Percentiles rank a stretch among this genome's conserved stretches.
Conservation (phyloP, 1,140 invertebrate genomes). For the Argopecten irradians region DNA sequence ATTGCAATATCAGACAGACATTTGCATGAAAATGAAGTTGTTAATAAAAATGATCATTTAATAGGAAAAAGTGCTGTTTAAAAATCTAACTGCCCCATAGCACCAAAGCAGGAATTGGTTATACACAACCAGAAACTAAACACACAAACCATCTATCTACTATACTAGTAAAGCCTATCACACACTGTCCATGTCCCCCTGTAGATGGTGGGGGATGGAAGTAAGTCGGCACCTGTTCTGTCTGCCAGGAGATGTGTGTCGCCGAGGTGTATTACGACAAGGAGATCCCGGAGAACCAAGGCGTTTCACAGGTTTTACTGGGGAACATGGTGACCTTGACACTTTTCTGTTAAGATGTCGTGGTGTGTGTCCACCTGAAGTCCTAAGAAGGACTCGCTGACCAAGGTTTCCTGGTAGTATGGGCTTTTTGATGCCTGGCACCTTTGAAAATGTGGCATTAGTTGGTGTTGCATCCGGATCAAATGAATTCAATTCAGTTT, state of each 20-base stretch:
- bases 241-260: constrained; percentile 41
- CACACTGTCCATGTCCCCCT: constrained; percentile 43
- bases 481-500: neutral
- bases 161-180: neutral
- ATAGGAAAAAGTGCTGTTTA: too few species aligned
- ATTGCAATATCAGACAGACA: too few species aligned
- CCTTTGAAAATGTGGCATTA: neutral
- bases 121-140: neutral
- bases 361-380: constrained; percentile 61
- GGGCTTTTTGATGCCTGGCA: constrained; percentile 41
- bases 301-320: constrained; percentile 68
- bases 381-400: constrained; percentile 52
- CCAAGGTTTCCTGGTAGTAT: constrained; percentile 43
- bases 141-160: neutral
- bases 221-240: neutral
- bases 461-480: neutral
- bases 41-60: too few species aligned
- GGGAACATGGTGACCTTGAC: constrained; percentile 54
- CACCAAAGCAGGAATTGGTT: neutral
- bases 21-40: too few species aligned
- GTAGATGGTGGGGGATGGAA: constrained; percentile 47
- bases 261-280: constrained; percentile 43
- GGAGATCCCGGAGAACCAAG: constrained; percentile 64
- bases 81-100: neutral
- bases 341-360: constrained; percentile 48